Evolutionary conservation across 2,113 vertebrate species (phyloP), one percentile per base, ranked within the genome.

Genomic region (Zapornia atra): DNA sequence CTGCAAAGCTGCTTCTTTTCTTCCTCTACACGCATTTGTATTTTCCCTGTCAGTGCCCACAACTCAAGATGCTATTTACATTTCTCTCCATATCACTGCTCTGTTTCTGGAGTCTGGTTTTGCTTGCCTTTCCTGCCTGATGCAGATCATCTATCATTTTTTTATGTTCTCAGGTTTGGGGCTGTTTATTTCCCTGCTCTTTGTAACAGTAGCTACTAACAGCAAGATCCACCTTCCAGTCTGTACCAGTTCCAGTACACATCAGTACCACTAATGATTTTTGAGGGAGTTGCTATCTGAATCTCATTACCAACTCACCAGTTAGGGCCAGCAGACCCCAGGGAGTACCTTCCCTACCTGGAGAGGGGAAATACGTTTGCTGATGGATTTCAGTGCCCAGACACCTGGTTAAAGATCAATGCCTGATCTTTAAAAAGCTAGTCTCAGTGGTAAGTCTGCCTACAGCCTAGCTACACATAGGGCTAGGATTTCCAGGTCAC

Each of bases 1-100:
- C 94, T 84, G 91, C 91, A 78, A 38, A 90, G 90, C 82, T 68
- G 64, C 75, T 57, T 34, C 79, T 61, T 61, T 46, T 51, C 83
- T 72, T 28, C 33, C 54, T 66, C 82, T 51, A 9, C 91, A 84
- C 51, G 64, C 83, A 53, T 63, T 88, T 46, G 40, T 91, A 51
- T 57, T 72, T 42, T 17, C 71, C 53, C 80, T 72, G 80, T 77
- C 88, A 72, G 59, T 25, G 46, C 70, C 69, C 65, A 88, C 84
- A 85, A 46, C 69, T 68, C 80, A 36, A 36, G 64, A 34, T n/a
- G 11, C 64, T 63, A 57, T 51, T 81, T 84, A 68, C 59, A 77
- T 82, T 91, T 93, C 84, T 85, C 88, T 68, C 54, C 80, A 71
- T 40, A 72, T 57, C 84, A 57, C 59, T 33, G 59, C 34, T 87